A percentile compares a stretch with the other conserved stretches of the same genome.
Conservation (phyloP, 2,113 vertebrate species). For the Labrus mixtus region DNA sequence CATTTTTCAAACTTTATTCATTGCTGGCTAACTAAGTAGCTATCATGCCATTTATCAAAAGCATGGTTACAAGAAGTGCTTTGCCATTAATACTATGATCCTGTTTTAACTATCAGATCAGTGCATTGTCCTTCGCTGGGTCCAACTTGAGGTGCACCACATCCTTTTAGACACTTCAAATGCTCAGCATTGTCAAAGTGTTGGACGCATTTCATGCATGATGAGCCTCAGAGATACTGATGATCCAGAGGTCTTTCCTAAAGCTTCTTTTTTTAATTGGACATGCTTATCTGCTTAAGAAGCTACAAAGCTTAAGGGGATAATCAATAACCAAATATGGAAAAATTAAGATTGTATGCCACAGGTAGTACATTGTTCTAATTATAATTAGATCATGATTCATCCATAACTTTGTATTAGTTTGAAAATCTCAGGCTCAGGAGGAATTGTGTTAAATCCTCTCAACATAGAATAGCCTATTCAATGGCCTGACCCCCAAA, state of each 20-base stretch:
- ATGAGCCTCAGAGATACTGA: conserved; percentile 7
- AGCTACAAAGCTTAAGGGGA: conserved; percentile 19
- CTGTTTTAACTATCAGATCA: conserved; percentile 67
- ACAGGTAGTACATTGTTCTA: conserved; percentile 34
- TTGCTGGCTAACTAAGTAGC: conserved; percentile 25
- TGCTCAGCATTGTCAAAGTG: conserved; percentile 82
- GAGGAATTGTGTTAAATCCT: conserved; percentile 23
- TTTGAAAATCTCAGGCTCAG: conserved; percentile 14
- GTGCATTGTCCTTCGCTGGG: conserved; percentile 61
- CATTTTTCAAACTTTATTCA: conserved; percentile 28
- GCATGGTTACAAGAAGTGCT: conserved; percentile 53
- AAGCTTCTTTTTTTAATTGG: conserved; percentile 30
- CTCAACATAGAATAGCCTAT: conserved; percentile 13
- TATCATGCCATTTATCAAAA: conserved; percentile 18
- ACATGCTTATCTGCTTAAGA: conserved; percentile 18
- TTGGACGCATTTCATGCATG: conserved; percentile 81
- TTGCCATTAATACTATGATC: conserved; percentile 31
- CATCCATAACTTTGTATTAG: conserved; percentile 1
- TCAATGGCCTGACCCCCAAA: conserved; percentile 14
- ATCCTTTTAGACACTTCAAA: conserved; percentile 81
- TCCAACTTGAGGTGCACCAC: conserved; percentile 26
- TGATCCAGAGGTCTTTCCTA: not conserved
- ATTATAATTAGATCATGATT: conserved; percentile 46
- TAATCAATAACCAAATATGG: conserved; percentile 11
- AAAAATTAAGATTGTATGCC: conserved; percentile 38